Evolutionary conservation across 2,797 vertebrate genomes (phyloP).

Genomic region (Schizopygopsis malacanthus): DNA sequence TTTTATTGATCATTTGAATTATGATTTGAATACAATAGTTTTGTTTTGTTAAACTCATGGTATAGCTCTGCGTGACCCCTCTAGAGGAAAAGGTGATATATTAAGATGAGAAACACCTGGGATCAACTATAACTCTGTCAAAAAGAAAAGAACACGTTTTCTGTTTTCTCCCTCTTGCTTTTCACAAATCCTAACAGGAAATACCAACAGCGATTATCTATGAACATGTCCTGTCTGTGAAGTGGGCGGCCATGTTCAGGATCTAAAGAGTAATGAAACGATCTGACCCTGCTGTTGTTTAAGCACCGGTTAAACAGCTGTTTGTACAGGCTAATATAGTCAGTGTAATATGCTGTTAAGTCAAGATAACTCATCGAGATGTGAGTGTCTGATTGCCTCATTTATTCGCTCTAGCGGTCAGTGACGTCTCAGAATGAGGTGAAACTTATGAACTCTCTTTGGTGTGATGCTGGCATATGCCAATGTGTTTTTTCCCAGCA

Average conservation of each 20-base stretch:
- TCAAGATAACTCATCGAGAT: not conserved
- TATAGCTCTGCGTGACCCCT: not conserved
- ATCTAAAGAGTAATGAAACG: not conserved
- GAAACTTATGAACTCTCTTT: not conserved
- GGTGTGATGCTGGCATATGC: not conserved
- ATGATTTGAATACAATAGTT: conserved; percentile 25
- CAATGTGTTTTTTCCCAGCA: not conserved
- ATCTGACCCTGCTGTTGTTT: not conserved
- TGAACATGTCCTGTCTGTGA: not conserved
- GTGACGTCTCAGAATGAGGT: not conserved
- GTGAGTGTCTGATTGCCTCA: not conserved
- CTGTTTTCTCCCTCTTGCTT: not conserved
- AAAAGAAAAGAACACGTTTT: not conserved
- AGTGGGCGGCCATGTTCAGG: not conserved
- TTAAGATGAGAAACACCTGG: not conserved
- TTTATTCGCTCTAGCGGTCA: conserved; percentile 8
- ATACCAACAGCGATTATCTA: not conserved
- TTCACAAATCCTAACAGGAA: conserved; percentile 4
- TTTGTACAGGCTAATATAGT: not conserved
- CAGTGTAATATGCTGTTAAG: not conserved
- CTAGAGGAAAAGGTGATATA: not conserved
- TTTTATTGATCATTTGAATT: conserved; percentile 38
- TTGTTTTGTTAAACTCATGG: not conserved
- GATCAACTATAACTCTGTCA: not conserved
- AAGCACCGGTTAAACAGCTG: not conserved